Evolutionary conservation across 1,140 invertebrate genomes (phyloP).

Genomic region (Manduca sexta): DNA sequence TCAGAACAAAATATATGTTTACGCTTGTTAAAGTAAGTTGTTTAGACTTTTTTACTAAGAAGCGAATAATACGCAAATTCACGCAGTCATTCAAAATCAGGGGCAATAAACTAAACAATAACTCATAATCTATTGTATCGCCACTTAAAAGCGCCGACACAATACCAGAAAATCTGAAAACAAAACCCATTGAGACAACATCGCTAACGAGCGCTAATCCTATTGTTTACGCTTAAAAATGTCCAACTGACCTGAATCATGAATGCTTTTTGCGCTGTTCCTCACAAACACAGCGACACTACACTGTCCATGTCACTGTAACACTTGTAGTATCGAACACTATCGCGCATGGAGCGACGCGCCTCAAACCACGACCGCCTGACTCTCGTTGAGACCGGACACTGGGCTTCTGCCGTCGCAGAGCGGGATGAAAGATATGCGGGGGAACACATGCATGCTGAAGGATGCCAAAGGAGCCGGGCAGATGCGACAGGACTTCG

Average conservation of each 20-base stretch:
- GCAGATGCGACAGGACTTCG: conserved; percentile 69
- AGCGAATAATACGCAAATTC: no score
- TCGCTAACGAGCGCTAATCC: no score
- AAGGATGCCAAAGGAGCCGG: conserved; percentile 69
- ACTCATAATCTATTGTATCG: no score
- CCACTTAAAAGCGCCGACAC: no score
- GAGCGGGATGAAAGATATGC: conserved; percentile 67
- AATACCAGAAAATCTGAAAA: no score
- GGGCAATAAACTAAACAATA: no score
- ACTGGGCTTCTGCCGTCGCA: conserved; percentile 51
- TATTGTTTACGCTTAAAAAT: no score
- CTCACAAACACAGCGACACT: conserved; percentile 51
- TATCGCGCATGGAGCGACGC: conserved; percentile 25
- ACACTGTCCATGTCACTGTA: conserved; percentile 62
- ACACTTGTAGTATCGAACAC: conserved; percentile 16
- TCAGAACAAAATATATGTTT: no score
- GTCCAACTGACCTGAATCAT: conserved; percentile 65
- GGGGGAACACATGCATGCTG: conserved; percentile 55
- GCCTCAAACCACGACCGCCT: conserved; percentile 51
- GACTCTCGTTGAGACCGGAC: conserved; percentile 54
- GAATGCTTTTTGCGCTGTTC: conserved; percentile 42
- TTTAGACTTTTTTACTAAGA: no score
- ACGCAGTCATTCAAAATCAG: no score
- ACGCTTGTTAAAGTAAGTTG: no score
- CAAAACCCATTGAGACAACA: no score